These are phyloP conservation scores for Meandrina meandrites DNA, from an alignment of 92 coral and sea anemone genomes.

Conservation along the genomic window DNA sequence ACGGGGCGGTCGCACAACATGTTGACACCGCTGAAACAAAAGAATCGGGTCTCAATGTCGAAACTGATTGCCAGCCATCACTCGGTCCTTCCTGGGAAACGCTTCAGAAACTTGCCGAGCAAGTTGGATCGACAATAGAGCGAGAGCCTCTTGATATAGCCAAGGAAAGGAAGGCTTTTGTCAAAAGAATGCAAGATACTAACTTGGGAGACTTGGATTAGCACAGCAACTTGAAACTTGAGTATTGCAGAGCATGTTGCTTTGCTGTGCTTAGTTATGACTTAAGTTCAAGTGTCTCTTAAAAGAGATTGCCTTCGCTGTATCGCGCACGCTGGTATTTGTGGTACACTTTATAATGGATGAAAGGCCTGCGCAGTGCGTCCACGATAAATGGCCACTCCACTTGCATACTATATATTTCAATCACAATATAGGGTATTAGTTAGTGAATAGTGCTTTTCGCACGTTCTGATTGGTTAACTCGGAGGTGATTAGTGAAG, in stretches of 20 bases:
- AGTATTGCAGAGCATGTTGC: not conserved
- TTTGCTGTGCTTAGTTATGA: not conserved
- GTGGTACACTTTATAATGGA: not conserved
- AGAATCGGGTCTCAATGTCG: constrained; percentile 10
- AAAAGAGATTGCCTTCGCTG: not conserved
- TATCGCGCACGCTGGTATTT: not conserved
- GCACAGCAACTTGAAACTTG: not conserved
- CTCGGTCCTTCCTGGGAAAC: constrained; percentile 60
- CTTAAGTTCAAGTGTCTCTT: not conserved
- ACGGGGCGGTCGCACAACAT: not conserved
- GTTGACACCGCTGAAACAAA: constrained; percentile 13
- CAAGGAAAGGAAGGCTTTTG: constrained; percentile 66
- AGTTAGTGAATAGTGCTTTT: too few relatives aligned
- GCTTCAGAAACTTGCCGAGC: constrained; percentile 77
- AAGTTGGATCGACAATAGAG: constrained; percentile 85
- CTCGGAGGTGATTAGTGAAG: too few relatives aligned
- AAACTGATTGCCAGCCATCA: constrained; percentile 4
- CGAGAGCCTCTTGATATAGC: constrained; percentile 79
- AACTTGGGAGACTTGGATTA: constrained; percentile 45
- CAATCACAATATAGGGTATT: not conserved
- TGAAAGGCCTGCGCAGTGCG: not conserved
- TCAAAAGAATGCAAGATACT: constrained; percentile 45
- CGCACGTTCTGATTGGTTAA: too few relatives aligned
- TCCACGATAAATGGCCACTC: not conserved
- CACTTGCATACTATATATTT: not conserved